Percentiles rank a stretch among this genome's conserved stretches.
phyloP scores from a whole-genome alignment of 2,113 vertebrate genomes.

The human (Homo sapiens) region GRCh38 chr9:42294001-42294500 shows the following conservation, averaged over 20 bases:
- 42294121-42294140: neutral
- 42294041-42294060: neutral
- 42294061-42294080: neutral
- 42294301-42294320: neutral
- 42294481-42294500: neutral
- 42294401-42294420: neutral
- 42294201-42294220: neutral
- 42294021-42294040: neutral
- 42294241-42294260: neutral
- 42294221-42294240: neutral
- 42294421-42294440: neutral
- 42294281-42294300: neutral
- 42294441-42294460: neutral
- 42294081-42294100: neutral
- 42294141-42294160: neutral
- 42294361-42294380: neutral
- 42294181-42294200: neutral
- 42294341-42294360: neutral
- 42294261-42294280: neutral
- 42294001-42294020: neutral
- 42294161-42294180: neutral
- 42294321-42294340: neutral
- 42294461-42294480: neutral
- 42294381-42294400: neutral
- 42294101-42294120: neutral